Base-by-base conservation (phyloP, 1,140 invertebrate species). In the Zaprionus lachaisei region DNA sequence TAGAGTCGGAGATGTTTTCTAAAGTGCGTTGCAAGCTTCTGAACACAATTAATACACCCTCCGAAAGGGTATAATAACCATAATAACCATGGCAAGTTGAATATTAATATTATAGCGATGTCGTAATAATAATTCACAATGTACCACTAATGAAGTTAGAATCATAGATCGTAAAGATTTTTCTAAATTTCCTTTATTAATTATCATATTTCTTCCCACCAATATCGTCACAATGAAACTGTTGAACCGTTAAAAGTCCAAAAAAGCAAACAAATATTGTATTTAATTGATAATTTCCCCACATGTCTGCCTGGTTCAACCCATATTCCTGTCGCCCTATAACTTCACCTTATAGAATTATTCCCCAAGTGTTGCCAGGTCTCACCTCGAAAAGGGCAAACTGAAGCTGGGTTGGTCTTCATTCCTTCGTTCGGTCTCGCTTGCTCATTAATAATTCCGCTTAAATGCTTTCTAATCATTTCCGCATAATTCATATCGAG, bases 391-490 rank as follows among this genome's bases (percentile, higher is more conserved):
- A 24, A n/a, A 54, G 20, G 26, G 14, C n/a, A 26, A 57, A 24
- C 60, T 9, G 60, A 6, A 63, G 57, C 60, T 66, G 44, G 49
- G 24, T 14, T 62, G 22, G 28, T 65, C 38, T n/a, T 28, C 11
- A 41, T 34, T 24, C 47, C 26, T 24, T 38, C 15, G 14, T 12
- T 67, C 17, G 26, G 38, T 68, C 74, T 58, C 51, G 24, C 7
- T 79, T 63, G 11, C 72, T 85, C 73, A 90, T 90, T 90, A 85
- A 90, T 90, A 90, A 90, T 90, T 90, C 86, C 79, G 81, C 85
- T 82, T 90, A 90, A 90, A 90, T 84, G 85, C 81, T 90, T 84
- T 90, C 85, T 90, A 90, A 90, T 90, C 84, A 90, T 90, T 90
- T 90, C 85, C 85, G 85, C 85, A 90, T 90, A 90, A 90, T 85